Conservation (phyloP, 1,140 invertebrate species). For the Drusus annulatus region DNA sequence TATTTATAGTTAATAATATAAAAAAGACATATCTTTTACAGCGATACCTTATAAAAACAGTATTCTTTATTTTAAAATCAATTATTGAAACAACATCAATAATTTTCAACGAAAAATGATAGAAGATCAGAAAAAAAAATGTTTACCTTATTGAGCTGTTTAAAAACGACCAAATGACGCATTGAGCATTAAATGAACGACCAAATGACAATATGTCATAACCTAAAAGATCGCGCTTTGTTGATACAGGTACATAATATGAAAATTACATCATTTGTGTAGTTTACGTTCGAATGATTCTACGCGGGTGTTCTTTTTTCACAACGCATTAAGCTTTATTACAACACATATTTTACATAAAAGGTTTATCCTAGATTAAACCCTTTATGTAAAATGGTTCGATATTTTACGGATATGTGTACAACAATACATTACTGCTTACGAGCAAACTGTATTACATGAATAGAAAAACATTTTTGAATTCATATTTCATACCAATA, state of each 20-base stretch:
- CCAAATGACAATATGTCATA: too few species aligned
- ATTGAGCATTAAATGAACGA: too few species aligned
- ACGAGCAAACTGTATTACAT: constrained; percentile 6
- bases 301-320: constrained; percentile 21
- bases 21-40: too few species aligned
- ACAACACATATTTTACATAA: constrained; percentile 33
- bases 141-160: too few species aligned
- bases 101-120: too few species aligned
- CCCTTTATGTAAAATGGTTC: constrained; percentile 34
- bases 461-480: background rate
- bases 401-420: constrained; percentile 14
- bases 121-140: too few species aligned
- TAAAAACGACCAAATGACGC: too few species aligned
- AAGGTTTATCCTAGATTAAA: constrained; percentile 33
- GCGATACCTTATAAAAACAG: too few species aligned
- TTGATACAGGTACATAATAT: background rate
- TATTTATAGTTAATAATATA: too few species aligned
- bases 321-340: constrained; percentile 29
- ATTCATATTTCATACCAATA: background rate
- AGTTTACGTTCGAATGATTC: constrained; percentile 24
- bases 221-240: too few species aligned
- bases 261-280: constrained; percentile 27
- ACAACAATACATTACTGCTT: constrained; percentile 12
- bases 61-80: too few species aligned
- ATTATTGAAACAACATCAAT: too few species aligned